Conservation (phyloP, 2,888 invertebrate species). For the Sminthurides aquaticus region DNA sequence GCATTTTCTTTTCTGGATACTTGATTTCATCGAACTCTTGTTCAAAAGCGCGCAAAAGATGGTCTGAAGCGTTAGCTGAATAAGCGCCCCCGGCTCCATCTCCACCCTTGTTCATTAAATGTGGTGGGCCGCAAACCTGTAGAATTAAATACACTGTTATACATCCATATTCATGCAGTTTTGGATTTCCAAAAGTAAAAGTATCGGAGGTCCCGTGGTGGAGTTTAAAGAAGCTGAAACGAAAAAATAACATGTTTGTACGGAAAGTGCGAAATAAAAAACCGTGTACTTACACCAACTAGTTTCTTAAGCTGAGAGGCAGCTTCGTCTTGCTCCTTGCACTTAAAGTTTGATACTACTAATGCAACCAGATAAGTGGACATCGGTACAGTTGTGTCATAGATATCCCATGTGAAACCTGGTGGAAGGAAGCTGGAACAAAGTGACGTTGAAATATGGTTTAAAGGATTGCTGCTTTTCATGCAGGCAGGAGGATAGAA, state of each 20-base stretch:
- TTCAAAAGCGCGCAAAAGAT: conserved; percentile 25
- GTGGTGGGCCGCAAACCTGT: conserved; percentile 30
- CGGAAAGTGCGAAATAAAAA: too few relatives aligned
- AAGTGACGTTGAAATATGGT: background rate
- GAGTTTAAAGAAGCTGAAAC: too few relatives aligned
- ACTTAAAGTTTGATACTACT: conserved; percentile 31
- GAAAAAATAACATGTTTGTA: too few relatives aligned
- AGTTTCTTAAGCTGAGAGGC: conserved; percentile 14
- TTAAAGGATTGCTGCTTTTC: background rate
- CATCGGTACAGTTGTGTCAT: conserved; percentile 23
- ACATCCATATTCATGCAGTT: too few relatives aligned
- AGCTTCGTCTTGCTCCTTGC: conserved; percentile 6
- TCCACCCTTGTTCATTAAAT: conserved; percentile 9
- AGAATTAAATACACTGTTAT: too few relatives aligned
- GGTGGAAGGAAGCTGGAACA: conserved; percentile 1
- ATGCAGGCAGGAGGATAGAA: background rate
- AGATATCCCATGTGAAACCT: conserved; percentile 12
- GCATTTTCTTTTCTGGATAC: conserved; percentile 36
- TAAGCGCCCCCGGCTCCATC: too few relatives aligned
- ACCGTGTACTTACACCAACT: conserved; percentile 9
- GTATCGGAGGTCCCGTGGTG: too few relatives aligned
- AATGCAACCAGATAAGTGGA: conserved; percentile 33
- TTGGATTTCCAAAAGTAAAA: too few relatives aligned
- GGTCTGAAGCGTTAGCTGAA: conserved; percentile 26
- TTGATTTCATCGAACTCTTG: background rate